Percentiles rank a stretch among this genome's conserved stretches.
Evolutionary conservation across 2,888 invertebrate species (phyloP).

Genomic region (Dinocampus coccinellae): DNA sequence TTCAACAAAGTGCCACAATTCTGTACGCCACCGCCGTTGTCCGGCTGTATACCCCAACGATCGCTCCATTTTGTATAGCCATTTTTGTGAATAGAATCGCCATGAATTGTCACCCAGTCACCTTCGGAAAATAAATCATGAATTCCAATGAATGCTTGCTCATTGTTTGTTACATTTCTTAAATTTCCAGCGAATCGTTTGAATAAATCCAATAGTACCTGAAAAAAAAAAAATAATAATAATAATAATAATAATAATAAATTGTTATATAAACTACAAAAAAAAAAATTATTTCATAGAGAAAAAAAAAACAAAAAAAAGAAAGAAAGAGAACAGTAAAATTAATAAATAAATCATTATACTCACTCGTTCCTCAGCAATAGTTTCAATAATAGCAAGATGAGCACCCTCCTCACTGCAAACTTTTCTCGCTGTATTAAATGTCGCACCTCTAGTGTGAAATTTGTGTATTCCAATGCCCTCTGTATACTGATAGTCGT

Average conservation of each 20-base stretch:
- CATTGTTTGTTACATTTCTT: slow-evolving; percentile 52
- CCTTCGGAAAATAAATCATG: slow-evolving; percentile 62
- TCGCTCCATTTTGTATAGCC: slow-evolving; percentile 64
- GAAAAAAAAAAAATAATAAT: slow-evolving; percentile 11
- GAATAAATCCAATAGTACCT: slow-evolving; percentile 52
- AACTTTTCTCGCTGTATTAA: slow-evolving; percentile 60
- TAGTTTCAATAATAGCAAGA: slow-evolving; percentile 52
- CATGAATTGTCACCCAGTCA: slow-evolving; percentile 63
- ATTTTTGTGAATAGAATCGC: slow-evolving; percentile 61
- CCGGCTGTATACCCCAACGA: slow-evolving; percentile 62
- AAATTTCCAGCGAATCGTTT: slow-evolving; percentile 46
- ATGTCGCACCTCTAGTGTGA: slow-evolving; percentile 54
- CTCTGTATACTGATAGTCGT: slow-evolving; percentile 57
- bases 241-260: neutral
- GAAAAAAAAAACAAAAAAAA: no score
- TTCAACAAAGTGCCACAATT: slow-evolving; percentile 58
- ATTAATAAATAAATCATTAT: neutral
- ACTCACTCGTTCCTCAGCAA: slow-evolving; percentile 48
- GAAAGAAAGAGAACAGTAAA: neutral
- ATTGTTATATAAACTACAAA: no score
- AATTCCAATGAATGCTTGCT: slow-evolving; percentile 58
- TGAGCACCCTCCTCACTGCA: slow-evolving; percentile 62
- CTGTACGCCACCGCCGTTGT: slow-evolving; percentile 61
- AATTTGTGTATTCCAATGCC: slow-evolving; percentile 61
- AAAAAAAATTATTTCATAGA: no score